These are phyloP conservation scores for Pterostichus madidus DNA, from an alignment of 2,888 invertebrate genomes.

Conservation along the genomic window DNA sequence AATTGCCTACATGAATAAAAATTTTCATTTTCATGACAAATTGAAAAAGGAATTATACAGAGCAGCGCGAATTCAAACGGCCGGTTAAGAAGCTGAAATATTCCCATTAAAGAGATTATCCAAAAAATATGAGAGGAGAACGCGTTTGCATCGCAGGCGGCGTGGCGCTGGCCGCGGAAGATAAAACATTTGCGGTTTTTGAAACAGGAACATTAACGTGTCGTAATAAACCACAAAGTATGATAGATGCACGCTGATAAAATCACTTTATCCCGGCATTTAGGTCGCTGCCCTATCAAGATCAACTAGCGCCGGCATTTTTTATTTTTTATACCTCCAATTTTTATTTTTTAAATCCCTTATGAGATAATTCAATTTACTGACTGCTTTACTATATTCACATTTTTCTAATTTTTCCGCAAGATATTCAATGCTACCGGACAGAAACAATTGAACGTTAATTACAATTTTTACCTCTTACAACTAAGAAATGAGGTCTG, in stretches of 20 bases:
- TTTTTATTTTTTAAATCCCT: conserved; percentile 10
- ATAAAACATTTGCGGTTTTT: conserved; percentile 64
- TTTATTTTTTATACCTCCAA: conserved; percentile 12
- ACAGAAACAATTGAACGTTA: too few relatives aligned
- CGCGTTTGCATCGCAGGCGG: conserved; percentile 32
- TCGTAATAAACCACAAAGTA: conserved; percentile 65
- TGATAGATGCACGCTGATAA: conserved; percentile 61
- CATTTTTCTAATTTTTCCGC: background rate
- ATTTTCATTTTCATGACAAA: conserved; percentile 50
- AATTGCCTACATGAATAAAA: conserved; percentile 56
- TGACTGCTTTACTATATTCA: background rate
- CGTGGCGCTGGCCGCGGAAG: conserved; percentile 30
- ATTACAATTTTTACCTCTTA: too few relatives aligned
- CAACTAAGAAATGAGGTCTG: too few relatives aligned
- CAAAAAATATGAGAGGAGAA: conserved; percentile 50
- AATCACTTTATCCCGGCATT: conserved; percentile 52
- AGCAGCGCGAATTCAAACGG: conserved; percentile 51
- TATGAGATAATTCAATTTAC: conserved; percentile 3
- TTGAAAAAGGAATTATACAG: conserved; percentile 58
- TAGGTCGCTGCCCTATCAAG: conserved; percentile 39
- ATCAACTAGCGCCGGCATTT: conserved; percentile 27
- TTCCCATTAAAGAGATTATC: conserved; percentile 63
- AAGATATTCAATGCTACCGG: too few relatives aligned
- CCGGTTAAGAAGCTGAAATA: conserved; percentile 55
- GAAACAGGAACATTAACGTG: conserved; percentile 63